Evolutionary conservation across 2,113 vertebrate species (phyloP), one percentile per base, ranked within the genome.

Genomic region (Oplegnathus fasciatus): DNA sequence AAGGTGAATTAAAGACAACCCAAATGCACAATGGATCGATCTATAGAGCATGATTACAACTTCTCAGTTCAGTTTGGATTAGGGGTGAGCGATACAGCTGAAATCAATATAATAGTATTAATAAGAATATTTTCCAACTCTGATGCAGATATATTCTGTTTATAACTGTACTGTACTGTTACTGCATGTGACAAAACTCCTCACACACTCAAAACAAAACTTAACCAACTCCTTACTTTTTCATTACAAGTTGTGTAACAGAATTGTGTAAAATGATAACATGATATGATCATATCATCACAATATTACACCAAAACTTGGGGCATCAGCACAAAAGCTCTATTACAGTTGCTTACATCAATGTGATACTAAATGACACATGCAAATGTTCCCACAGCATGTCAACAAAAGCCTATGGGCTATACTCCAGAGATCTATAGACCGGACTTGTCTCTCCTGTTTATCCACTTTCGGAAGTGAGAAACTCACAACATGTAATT

Each of bases 311-410:
- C 15, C 1, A 1, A 69, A 40, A 64, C 37, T 24, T 5, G 2
- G 6, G 42, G 28, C 28, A 22, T 44, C 32, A 46, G 30, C 60
- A 83, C 28, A 62, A 69, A 58, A 46, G 22, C 68, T 37, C 7
- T 40, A 2, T 17, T 4, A 34, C 4, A 10, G 34, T 46, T 50
- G 7, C 13, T 26, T 10, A 26, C 22, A 28, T 5, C 14, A 22
- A 30, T 4, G 2, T 22, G 62, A 42, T 48, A 42, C 13, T 24
- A 32, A 60, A n/a, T 9, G 50, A 78, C 68, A 80, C 28, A 76
- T 50, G 42, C 37, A 57, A 78, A 67, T 37, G 50, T 80, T 83
- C 67, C 48, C 26, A 66, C 48, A 81, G 54, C 5, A 69, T 69
- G 30, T 78, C 61, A 83, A 80, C 65, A 58, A 79, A 60, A 54